Evolutionary conservation across 2,888 invertebrate genomes (phyloP), one percentile per base, ranked within the genome.

Genomic region (Rhagium mordax): DNA sequence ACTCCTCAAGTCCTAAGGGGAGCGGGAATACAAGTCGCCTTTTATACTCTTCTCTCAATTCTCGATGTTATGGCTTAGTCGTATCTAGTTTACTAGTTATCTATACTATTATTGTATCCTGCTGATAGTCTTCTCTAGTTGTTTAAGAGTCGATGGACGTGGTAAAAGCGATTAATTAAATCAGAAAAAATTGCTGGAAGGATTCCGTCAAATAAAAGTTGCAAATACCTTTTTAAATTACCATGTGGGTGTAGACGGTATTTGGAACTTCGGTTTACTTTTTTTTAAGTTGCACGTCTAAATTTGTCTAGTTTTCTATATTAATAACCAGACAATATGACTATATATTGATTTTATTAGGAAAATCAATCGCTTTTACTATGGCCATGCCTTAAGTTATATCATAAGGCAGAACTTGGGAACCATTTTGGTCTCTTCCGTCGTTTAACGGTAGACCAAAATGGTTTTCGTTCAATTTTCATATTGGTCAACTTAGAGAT

Each of bases 1-100:
- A 91, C 94, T 98, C 87, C 94, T 97, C 89, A 96, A 96, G 93
- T 95, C 88, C 84, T 88, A 88, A 88, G 83, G 80, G 79, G 83
- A 84, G 81, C 75, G 81, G 79, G 77, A 66, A 74, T 77, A 81
- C 83, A 80, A 84, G 83, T 82, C 85, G 83, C 84, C 87, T 86
- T 87, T 86, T 86, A 82, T 86, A 86, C 84, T 84, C 84, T 84
- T 84, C 84, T 86, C 84, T 85, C 85, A 85, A 85, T 84, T 86
- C 85, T 87, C 84, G 84, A 84, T 87, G 86, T 87, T 73, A 74
- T 60, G 76, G 79, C 81, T 82, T 81, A 79, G 78, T 77, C 75
- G 72, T 78, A 71, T 55, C 72, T 79, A 77, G 74, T 74, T 74
- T 76, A 68, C 55, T 72, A 70, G 71, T 74, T 71, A 66, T 72